Conservation (phyloP, 2,797 vertebrate genomes). For the Meriones psammophilus region DNA sequence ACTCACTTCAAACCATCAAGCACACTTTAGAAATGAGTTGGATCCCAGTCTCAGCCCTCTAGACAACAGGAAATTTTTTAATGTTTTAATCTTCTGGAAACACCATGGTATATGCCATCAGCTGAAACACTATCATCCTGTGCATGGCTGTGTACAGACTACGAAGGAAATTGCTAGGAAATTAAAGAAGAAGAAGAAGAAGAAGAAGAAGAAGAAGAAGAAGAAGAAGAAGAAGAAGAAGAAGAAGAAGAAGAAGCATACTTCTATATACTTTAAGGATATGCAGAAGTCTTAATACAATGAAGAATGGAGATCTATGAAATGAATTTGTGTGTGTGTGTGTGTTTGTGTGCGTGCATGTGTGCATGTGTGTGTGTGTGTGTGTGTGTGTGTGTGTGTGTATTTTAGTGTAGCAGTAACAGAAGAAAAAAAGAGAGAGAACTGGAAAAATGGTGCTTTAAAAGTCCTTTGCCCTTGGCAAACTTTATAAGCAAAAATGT, state of each 20-base stretch:
- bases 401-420: neutral
- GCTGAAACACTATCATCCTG: neutral
- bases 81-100: neutral
- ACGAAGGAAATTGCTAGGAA: neutral
- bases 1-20: neutral
- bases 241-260: neutral
- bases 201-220: neutral
- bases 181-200: neutral
- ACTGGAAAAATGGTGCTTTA: neutral
- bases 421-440: neutral
- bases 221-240: neutral
- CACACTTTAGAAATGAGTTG: neutral
- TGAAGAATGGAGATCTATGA: neutral
- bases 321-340: neutral
- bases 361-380: neutral
- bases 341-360: neutral
- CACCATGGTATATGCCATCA: neutral
- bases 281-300: neutral
- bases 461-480: conserved; percentile 35
- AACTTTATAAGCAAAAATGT: conserved; percentile 50
- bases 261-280: neutral
- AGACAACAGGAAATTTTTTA: neutral
- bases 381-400: neutral
- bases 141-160: neutral
- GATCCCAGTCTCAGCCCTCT: neutral